phyloP scores from a whole-genome alignment of 30 jellyfish, hydroid and myxozoan genomes.

The Nemopilema nomurai region DNA sequence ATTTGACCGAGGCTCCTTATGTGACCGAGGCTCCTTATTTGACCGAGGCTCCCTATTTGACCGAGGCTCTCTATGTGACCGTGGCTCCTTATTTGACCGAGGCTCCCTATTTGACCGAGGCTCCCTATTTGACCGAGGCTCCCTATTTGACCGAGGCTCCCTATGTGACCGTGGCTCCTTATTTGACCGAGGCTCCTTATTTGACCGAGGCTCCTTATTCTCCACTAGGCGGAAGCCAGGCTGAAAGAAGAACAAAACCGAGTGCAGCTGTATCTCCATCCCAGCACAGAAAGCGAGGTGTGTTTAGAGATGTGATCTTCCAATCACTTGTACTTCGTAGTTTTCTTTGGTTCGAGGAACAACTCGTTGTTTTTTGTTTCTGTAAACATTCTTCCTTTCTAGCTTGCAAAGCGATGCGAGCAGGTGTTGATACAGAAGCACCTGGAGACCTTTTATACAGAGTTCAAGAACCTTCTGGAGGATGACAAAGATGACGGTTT shows the following conservation, averaged over 20 bases:
- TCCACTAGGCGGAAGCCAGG: slow-evolving; percentile 93
- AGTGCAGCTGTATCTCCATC: slow-evolving; percentile 94
- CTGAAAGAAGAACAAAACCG: slow-evolving; percentile 93
- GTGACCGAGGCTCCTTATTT: too few relatives aligned
- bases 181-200: too few relatives aligned
- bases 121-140: too few relatives aligned
- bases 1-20: too few relatives aligned
- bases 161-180: too few relatives aligned
- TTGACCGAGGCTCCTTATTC: background rate
- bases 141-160: too few relatives aligned
- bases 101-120: too few relatives aligned
- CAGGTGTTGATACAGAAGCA: slow-evolving; percentile 92
- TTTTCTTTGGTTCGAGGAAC: background rate
- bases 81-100: too few relatives aligned
- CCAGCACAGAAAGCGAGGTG: slow-evolving; percentile 95
- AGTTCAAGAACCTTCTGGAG: slow-evolving; percentile 77
- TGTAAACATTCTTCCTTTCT: background rate
- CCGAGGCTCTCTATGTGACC: too few relatives aligned
- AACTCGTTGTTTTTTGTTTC: background rate
- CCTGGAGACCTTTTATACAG: slow-evolving; percentile 94
- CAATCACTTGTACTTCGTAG: background rate
- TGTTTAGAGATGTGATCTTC: background rate
- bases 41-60: too few relatives aligned
- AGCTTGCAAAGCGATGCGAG: slow-evolving; percentile 96
- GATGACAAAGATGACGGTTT: slow-evolving; percentile 98